Evolutionary conservation across 30 jellyfish, hydroid and myxozoan species (phyloP), one percentile per base, ranked within the genome.

Genomic region (Aurelia coerulea): DNA sequence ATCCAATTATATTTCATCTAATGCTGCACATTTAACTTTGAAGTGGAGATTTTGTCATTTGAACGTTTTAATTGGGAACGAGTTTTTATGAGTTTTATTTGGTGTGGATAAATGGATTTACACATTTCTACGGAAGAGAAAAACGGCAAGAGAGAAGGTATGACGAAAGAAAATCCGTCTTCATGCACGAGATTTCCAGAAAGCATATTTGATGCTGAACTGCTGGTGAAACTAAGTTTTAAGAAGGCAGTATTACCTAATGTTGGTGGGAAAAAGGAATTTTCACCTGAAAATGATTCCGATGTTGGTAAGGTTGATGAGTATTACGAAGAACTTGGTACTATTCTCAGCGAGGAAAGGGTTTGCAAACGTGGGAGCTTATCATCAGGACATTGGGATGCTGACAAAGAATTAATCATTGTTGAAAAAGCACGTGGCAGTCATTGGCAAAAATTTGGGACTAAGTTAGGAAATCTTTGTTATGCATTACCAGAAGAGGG

Each of bases 401-500:
- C 71, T 32, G 56, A 7, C 0, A 39, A 8, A 34, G 10, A 16
- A 11, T 42, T 86, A 35, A 41, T 78, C 62, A 64, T 79, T 8
- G 90, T 86, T 33, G 81, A 76, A 8, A 58, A 35, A 13, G 74
- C 86, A 31, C 64, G 1, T 65, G 95, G 95, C 1, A 53, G 79
- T 35, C 42, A 49, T 34, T 76, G 89, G 90, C 89, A 86, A 66
- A 49, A 33, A 46, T 86, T 86, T 76, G 95, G 95, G 18, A 59
- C 83, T 23, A 70, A 42, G 4, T 10, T 54, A 13, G 90, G 80
- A n/a, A 65, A 79, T 34, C 17, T 76, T 11, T 17, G 68, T 31
- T 76, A 76, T 49, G 95, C 95, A 10, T 34, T 62, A 10, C 93
- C 93, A 2, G 95, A 86, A 77, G 95, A 86, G 34, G 85, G 76